Percentiles rank a stretch among this genome's conserved stretches.
Evolutionary conservation across 2,113 vertebrate species (phyloP).

Genomic region (Psephotus haematonotus): DNA sequence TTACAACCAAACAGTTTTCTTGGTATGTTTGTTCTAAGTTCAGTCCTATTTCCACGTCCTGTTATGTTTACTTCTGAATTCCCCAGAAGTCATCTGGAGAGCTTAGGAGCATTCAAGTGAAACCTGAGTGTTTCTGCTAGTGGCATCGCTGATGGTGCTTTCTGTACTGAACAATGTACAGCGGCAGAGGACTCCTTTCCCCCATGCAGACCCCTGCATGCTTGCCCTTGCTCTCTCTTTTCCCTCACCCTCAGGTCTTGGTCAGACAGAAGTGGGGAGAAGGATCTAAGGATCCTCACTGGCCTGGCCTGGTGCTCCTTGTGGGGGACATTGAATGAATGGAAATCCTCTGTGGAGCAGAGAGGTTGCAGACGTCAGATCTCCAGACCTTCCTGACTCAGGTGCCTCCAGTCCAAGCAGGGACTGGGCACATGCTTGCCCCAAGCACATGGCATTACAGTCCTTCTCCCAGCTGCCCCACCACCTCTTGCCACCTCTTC

Average conservation of each 20-base stretch:
- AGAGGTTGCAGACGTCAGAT: not conserved
- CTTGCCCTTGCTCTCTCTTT: not conserved
- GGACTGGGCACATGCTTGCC: rapidly evolving
- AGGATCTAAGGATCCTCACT: not conserved
- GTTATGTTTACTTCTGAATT: not conserved
- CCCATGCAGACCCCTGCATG: rapidly evolving
- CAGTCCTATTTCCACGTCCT: not conserved
- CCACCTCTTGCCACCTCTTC: not conserved
- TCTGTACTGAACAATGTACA: rapidly evolving
- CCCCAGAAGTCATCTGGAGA: not conserved
- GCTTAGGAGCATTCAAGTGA: not conserved
- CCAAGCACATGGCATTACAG: not conserved
- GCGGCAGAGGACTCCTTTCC: not conserved
- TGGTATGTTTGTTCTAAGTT: not conserved
- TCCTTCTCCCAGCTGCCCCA: not conserved
- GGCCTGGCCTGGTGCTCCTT: not conserved
- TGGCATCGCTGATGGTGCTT: not conserved
- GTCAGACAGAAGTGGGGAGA: not conserved
- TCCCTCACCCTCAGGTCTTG: not conserved
- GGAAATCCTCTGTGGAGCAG: not conserved
- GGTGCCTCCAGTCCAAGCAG: not conserved
- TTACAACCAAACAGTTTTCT: not conserved
- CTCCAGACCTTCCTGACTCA: not conserved
- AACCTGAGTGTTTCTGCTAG: not conserved
- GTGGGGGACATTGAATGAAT: rapidly evolving